A percentile compares a stretch with the other conserved stretches of the same genome.
Conservation (phyloP, 2,888 invertebrate species). For the Drosophila lutescens region DNA sequence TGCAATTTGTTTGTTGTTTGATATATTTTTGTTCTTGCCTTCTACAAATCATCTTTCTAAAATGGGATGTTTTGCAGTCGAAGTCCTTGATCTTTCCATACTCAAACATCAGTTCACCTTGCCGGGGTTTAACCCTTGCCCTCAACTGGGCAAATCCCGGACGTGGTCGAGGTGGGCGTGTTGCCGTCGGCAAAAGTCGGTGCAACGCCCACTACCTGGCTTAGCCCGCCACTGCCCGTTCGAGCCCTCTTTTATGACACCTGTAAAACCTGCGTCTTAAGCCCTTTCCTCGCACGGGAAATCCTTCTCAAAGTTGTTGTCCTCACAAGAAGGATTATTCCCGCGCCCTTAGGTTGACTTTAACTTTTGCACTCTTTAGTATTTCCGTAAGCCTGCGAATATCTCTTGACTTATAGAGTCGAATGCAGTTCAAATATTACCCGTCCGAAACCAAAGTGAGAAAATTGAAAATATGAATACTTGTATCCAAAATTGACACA, state of each 20-base stretch:
- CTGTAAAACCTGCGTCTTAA: slow-evolving; percentile 35
- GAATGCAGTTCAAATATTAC: no score
- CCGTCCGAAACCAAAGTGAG: no score
- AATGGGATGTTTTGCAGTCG: no score
- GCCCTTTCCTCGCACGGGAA: slow-evolving; percentile 26
- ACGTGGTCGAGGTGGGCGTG: slow-evolving; percentile 28
- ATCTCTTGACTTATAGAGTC: slow-evolving; percentile 22
- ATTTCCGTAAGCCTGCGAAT: slow-evolving; percentile 25
- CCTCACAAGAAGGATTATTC: slow-evolving; percentile 13
- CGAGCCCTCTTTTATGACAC: slow-evolving; percentile 43
- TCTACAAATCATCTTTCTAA: no score
- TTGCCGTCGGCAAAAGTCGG: slow-evolving; percentile 45
- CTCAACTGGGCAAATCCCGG: slow-evolving; percentile 34
- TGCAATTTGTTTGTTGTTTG: no score
- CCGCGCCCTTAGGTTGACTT: slow-evolving; percentile 37
- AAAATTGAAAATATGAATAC: no score
- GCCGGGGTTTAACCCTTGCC: slow-evolving; percentile 49
- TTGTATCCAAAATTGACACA: no score
- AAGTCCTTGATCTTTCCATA: not conserved
- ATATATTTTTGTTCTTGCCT: no score
- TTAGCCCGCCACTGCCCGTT: slow-evolving; percentile 19
- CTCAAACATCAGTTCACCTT: slow-evolving; percentile 14
- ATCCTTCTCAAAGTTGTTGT: slow-evolving; percentile 37
- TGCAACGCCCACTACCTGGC: slow-evolving; percentile 50
- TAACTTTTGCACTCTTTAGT: slow-evolving; percentile 21